Conservation (phyloP, 2,888 invertebrate genomes). For the Aleiodes alternator region DNA sequence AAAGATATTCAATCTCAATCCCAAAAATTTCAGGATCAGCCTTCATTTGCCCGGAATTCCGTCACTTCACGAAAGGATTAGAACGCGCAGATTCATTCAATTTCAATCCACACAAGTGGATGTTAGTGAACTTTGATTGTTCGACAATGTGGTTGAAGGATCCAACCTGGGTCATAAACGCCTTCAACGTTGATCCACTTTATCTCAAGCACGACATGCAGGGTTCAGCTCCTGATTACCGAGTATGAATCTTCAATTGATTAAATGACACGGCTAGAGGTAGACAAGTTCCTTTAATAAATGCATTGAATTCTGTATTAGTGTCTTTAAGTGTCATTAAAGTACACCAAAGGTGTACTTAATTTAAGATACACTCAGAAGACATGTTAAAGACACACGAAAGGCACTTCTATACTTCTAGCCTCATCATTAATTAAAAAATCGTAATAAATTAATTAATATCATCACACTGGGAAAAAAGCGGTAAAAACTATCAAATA, state of each 20-base stretch:
- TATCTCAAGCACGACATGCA: slow-evolving; percentile 97
- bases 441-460: slow-evolving; percentile 2
- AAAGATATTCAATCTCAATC: too few species aligned
- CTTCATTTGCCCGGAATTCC: slow-evolving; percentile 97
- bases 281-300: too few species aligned
- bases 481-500: too few species aligned
- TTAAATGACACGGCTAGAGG: neutral
- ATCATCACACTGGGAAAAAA: too few species aligned
- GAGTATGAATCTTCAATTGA: slow-evolving; percentile 76
- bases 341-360: too few species aligned
- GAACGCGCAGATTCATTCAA: slow-evolving; percentile 97
- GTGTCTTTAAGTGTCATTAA: too few species aligned
- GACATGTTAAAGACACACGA: too few species aligned
- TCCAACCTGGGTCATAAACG: slow-evolving; percentile 92
- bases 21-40: slow-evolving; percentile 80
- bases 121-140: slow-evolving; percentile 99
- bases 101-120: slow-evolving; percentile 99
- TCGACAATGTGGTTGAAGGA: slow-evolving; percentile 98
- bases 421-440: too few species aligned
- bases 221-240: slow-evolving; percentile 92
- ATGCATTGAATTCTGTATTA: too few species aligned
- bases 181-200: slow-evolving; percentile 97
- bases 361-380: too few species aligned
- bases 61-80: slow-evolving; percentile 90
- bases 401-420: too few species aligned